A percentile compares a stretch with the other conserved stretches of the same genome.
phyloP scores from a whole-genome alignment of 2,888 invertebrate genomes.

The Cataglyphis livida region DNA sequence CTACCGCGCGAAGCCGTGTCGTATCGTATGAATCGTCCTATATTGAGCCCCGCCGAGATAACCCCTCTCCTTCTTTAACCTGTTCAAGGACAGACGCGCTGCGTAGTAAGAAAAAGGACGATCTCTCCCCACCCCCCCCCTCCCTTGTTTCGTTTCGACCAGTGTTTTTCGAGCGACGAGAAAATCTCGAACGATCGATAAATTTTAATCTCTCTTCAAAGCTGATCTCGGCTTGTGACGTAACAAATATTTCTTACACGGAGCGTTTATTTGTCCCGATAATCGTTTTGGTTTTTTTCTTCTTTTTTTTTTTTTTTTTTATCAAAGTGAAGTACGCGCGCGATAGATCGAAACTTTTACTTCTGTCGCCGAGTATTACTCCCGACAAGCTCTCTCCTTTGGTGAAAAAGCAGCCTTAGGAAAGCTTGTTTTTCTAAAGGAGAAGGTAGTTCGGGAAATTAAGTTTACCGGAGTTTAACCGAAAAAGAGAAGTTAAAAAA shows the following conservation, averaged over 20 bases:
- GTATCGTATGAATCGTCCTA: constrained; percentile 27
- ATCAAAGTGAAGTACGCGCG: no score
- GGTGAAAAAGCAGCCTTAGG: background rate
- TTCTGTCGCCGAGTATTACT: background rate
- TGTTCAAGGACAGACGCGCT: constrained; percentile 41
- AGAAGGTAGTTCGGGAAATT: constrained; percentile 10
- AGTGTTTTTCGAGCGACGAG: constrained; percentile 11
- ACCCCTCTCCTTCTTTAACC: constrained; percentile 29
- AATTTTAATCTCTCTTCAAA: background rate
- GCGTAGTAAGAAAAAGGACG: constrained; percentile 47
- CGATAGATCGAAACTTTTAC: background rate
- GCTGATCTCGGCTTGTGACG: background rate
- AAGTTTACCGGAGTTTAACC: constrained; percentile 15
- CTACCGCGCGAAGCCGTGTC: background rate
- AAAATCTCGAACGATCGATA: background rate
- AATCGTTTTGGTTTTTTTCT: no score
- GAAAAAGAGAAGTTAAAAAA: constrained; percentile 19
- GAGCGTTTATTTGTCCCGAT: background rate
- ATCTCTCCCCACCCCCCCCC: background rate
- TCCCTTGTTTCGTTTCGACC: background rate
- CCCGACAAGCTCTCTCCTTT: background rate
- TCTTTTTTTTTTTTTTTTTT: no score
- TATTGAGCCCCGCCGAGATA: background rate
- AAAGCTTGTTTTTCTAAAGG: background rate
- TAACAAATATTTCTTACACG: background rate